Conservation (phyloP, 2,113 vertebrate genomes). For the Eublepharis macularius region DNA sequence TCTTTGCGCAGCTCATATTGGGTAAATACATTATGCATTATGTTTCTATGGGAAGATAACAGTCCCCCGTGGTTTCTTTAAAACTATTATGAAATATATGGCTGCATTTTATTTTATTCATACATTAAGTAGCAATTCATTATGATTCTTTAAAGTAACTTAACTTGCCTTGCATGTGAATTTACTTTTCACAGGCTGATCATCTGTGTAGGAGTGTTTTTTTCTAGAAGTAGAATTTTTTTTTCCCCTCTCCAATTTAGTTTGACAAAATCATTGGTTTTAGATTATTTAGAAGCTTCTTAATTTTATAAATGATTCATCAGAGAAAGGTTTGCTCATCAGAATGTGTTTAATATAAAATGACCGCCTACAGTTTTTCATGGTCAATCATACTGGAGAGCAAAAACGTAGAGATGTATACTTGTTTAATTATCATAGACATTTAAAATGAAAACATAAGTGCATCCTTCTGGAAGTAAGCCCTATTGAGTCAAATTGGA, state of each 20-base stretch:
- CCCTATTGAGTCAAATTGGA: no score
- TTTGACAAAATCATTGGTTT: not conserved
- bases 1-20: not conserved
- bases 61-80: not conserved
- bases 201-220: not conserved
- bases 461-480: no score
- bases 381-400: no score
- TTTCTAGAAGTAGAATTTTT: not conserved
- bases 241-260: not conserved
- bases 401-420: no score
- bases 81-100: not conserved
- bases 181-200: not conserved
- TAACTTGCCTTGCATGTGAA: not conserved
- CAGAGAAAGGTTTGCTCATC: not conserved
- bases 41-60: not conserved
- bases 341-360: not conserved
- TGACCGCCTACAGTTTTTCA: no score
- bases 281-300: not conserved
- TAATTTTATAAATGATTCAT: not conserved
- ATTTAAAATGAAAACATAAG: no score
- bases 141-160: accelerated
- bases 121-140: not conserved
- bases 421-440: no score
- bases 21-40: not conserved
- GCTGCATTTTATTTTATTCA: not conserved